Conservation (phyloP, 1,140 invertebrate species). For the Ips typographus region DNA sequence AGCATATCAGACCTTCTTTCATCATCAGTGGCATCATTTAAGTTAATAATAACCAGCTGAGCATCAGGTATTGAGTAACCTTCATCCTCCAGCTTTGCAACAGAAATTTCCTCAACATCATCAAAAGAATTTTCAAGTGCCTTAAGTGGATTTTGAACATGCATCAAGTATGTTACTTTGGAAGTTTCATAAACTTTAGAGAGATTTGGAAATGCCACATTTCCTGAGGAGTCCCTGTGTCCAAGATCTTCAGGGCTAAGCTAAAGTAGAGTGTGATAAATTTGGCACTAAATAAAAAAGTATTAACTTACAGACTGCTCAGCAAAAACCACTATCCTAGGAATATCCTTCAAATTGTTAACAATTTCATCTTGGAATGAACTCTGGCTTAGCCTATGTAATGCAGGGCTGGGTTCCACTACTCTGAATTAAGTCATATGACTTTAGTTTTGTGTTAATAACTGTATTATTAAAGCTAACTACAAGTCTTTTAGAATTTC, state of each 20-base stretch:
- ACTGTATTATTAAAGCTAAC: too few relatives aligned
- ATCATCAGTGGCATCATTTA: constrained; percentile 52
- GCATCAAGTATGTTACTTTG: constrained; percentile 47
- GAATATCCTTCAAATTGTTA: constrained; percentile 41
- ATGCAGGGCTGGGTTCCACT: constrained; percentile 43
- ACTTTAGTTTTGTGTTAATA: constrained; percentile 24
- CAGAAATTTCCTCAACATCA: constrained; percentile 38
- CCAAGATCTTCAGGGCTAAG: constrained; percentile 52
- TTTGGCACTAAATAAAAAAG: constrained; percentile 3
- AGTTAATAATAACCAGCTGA: constrained; percentile 50
- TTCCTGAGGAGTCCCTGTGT: constrained; percentile 40
- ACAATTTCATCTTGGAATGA: constrained; percentile 47
- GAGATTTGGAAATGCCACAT: constrained; percentile 39
- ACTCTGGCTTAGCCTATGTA: constrained; percentile 46
- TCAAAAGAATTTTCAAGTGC: constrained; percentile 42
- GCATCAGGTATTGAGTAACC: constrained; percentile 39
- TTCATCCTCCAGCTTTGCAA: constrained; percentile 39
- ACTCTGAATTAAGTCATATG: constrained; percentile 43
- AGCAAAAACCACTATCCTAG: constrained; percentile 46
- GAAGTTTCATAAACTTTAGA: constrained; percentile 36
- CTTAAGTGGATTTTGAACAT: constrained; percentile 47
- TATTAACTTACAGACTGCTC: constrained; percentile 47
- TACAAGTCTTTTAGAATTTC: too few relatives aligned
- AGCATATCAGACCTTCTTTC: constrained; percentile 49
- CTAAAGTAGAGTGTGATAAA: constrained; percentile 34